Percentiles rank a stretch among this genome's conserved stretches.
Conservation (phyloP, 2,797 vertebrate species). For the Danio choprae region DNA sequence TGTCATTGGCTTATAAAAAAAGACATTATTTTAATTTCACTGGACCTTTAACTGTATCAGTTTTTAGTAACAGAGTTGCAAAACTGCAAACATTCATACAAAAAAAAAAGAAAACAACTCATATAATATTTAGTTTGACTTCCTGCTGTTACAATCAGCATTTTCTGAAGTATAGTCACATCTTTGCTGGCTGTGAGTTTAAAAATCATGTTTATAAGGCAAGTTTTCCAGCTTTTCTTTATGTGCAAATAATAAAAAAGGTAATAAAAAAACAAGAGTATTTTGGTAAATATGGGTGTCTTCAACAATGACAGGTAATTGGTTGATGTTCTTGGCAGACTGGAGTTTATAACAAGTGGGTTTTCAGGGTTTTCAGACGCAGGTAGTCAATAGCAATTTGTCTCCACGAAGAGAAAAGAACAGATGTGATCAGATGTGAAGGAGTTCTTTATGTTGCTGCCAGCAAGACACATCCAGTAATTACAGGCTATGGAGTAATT, state of each 20-base stretch:
- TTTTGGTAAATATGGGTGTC: constrained; percentile 19
- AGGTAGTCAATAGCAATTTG: constrained; percentile 18
- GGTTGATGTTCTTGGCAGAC: constrained; percentile 37
- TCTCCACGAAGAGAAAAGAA: constrained; percentile 23
- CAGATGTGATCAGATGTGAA: constrained; percentile 34
- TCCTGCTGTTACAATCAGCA: background rate
- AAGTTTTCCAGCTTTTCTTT: background rate
- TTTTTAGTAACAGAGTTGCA: background rate
- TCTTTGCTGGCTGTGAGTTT: background rate
- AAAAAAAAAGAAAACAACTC: background rate
- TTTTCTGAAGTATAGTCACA: background rate
- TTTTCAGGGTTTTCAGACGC: constrained; percentile 43
- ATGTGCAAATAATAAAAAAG: background rate
- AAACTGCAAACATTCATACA: background rate
- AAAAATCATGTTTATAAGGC: background rate
- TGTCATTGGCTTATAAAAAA: too few relatives aligned
- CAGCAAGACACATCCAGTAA: constrained; percentile 41
- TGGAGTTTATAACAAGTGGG: constrained; percentile 44
- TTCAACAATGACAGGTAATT: constrained; percentile 16
- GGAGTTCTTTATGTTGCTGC: constrained; percentile 44
- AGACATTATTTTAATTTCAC: too few relatives aligned
- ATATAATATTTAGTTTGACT: constrained; percentile 15
- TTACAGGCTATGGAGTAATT: constrained; percentile 45
- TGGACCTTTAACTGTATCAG: too few relatives aligned
- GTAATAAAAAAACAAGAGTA: constrained; percentile 13